Conservation (phyloP, 1,140 invertebrate genomes). For the Brachionus asplanchnoidis region DNA sequence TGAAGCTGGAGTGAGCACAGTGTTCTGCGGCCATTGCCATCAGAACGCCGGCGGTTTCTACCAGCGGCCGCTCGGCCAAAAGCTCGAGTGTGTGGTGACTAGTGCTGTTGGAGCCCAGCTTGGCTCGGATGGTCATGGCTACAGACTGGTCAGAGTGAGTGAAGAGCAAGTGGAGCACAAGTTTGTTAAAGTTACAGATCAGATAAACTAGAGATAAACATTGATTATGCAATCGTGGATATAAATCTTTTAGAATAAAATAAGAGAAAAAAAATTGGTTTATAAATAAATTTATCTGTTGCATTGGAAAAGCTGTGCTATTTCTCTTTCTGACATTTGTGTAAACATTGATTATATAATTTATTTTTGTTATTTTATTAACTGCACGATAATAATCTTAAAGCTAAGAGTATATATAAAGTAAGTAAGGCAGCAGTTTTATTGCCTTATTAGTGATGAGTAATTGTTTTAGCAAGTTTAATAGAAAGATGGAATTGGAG, state of each 20-base stretch:
- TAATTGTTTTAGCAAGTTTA: constrained; percentile 28
- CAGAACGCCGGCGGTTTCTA: constrained; percentile 58
- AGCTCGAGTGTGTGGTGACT: constrained; percentile 59
- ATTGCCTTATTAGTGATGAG: background rate
- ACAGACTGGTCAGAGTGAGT: constrained; percentile 57
- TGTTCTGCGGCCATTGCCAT: constrained; percentile 63
- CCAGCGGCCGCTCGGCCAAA: constrained; percentile 47
- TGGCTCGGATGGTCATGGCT: constrained; percentile 56
- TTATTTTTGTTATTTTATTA: background rate
- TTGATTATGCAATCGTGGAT: background rate
- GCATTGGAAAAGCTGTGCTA: background rate
- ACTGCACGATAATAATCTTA: constrained; percentile 16
- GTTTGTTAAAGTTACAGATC: constrained; percentile 46
- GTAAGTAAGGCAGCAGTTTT: background rate
- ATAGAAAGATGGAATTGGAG: background rate
- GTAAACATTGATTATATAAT: constrained; percentile 30
- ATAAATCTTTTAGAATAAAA: background rate
- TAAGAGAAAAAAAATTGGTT: background rate
- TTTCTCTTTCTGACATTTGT: constrained; percentile 9
- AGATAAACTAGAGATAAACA: constrained; percentile 37
- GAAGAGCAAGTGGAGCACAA: constrained; percentile 51
- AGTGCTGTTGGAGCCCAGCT: constrained; percentile 60
- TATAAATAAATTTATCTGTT: constrained; percentile 15
- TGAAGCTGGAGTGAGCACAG: constrained; percentile 46
- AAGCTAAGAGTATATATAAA: background rate